Conservation (phyloP, 2,113 vertebrate genomes). For the Eurypyga helias region DNA sequence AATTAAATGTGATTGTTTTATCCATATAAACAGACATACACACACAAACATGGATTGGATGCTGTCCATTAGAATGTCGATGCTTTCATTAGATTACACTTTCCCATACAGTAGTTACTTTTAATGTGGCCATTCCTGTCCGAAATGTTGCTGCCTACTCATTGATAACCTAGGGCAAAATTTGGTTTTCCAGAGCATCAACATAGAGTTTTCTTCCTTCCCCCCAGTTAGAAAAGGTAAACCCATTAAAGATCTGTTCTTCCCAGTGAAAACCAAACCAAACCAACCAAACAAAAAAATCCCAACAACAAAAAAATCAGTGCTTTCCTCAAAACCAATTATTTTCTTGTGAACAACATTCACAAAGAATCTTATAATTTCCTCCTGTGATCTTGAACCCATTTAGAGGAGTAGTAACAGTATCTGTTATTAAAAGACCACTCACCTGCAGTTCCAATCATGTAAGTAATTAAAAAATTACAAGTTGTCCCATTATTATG, state of each 20-base stretch:
- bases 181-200: not conserved
- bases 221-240: not conserved
- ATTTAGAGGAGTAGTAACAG: not conserved
- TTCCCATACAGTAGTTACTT: not conserved
- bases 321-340: not conserved
- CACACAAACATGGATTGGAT: not conserved
- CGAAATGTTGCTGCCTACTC: not conserved
- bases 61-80: not conserved
- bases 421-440: not conserved
- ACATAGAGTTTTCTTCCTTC: not conserved
- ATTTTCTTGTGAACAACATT: not conserved
- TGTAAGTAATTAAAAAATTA: not conserved
- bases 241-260: not conserved
- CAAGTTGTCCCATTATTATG: not conserved
- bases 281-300: rapidly evolving
- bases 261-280: not conserved
- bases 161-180: not conserved
- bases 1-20: not conserved
- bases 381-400: not conserved
- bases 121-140: not conserved
- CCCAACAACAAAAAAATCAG: not conserved
- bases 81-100: not conserved
- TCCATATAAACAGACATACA: not conserved
- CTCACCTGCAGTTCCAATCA: not conserved
- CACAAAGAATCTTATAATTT: not conserved